Evolutionary conservation across 2,797 vertebrate genomes (phyloP).

Genomic region (Phoxinus dragarum): DNA sequence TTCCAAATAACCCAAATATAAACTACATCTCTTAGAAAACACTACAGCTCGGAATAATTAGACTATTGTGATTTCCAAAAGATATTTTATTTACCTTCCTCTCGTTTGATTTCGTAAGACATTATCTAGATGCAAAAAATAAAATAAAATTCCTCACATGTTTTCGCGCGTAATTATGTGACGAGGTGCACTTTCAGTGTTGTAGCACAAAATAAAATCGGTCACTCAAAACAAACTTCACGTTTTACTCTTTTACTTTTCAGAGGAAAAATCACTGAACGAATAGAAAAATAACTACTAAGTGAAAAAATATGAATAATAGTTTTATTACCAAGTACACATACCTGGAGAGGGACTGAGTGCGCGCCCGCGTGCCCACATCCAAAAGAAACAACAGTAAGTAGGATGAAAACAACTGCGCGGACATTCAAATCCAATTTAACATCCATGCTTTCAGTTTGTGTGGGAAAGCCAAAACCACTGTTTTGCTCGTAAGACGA

Average conservation of each 20-base stretch:
- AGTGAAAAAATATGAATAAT: not conserved
- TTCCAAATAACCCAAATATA: not conserved
- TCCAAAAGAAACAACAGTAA: slow-evolving; percentile 64
- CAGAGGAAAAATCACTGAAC: not conserved
- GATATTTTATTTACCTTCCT: not conserved
- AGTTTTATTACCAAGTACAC: not conserved
- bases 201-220: not conserved
- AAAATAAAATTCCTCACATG: not conserved
- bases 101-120: not conserved
- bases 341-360: slow-evolving; percentile 68
- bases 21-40: not conserved
- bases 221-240: not conserved
- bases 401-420: slow-evolving; percentile 66
- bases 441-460: slow-evolving; percentile 35
- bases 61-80: not conserved
- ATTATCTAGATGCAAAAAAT: not conserved
- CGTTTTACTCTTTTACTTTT: not conserved
- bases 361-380: slow-evolving; percentile 62
- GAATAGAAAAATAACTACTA: not conserved
- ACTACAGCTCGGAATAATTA: not conserved
- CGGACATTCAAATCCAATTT: slow-evolving; percentile 60
- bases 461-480: not conserved
- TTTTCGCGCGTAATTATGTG: not conserved
- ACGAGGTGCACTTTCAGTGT: not conserved
- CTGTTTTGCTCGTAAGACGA: slow-evolving; percentile 43